Conservation (phyloP, 2,113 vertebrate genomes). For the Aegithalos caudatus region DNA sequence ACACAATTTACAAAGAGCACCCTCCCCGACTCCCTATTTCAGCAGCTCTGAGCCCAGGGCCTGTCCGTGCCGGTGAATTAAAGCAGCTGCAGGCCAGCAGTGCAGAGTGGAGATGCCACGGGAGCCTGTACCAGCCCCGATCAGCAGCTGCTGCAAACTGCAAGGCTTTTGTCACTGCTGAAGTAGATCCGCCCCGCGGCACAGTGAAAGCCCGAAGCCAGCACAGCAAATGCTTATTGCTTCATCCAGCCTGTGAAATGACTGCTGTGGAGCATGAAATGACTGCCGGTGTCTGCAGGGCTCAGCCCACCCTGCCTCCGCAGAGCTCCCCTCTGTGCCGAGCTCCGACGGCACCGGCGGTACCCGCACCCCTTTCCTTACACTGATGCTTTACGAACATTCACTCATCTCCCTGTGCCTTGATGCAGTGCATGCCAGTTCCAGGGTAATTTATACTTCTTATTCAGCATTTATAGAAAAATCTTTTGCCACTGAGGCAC, state of each 20-base stretch:
- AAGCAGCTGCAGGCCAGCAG: background rate
- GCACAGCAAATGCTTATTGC: background rate
- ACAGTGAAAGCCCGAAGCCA: background rate
- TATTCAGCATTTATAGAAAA: background rate
- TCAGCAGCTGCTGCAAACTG: background rate
- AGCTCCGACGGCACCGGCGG: background rate
- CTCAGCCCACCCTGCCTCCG: background rate
- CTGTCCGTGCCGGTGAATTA: background rate
- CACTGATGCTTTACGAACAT: background rate
- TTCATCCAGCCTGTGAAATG: background rate
- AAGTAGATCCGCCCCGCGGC: background rate
- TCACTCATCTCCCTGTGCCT: background rate
- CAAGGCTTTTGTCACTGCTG: background rate
- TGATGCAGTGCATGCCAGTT: background rate
- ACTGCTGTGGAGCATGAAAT: background rate
- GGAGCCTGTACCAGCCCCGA: background rate
- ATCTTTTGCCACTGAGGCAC: background rate
- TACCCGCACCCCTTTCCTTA: background rate
- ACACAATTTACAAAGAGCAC: background rate
- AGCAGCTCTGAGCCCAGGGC: background rate
- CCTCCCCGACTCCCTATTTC: rapidly evolving
- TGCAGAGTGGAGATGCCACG: rapidly evolving
- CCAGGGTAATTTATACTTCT: background rate
- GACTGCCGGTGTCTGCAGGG: background rate
- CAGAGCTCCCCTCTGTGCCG: background rate